Percentiles rank a stretch among this genome's conserved stretches.
phyloP scores from a whole-genome alignment of 64 coral and sea anemone genomes.

The Dendrophyllia cribrosa region DNA sequence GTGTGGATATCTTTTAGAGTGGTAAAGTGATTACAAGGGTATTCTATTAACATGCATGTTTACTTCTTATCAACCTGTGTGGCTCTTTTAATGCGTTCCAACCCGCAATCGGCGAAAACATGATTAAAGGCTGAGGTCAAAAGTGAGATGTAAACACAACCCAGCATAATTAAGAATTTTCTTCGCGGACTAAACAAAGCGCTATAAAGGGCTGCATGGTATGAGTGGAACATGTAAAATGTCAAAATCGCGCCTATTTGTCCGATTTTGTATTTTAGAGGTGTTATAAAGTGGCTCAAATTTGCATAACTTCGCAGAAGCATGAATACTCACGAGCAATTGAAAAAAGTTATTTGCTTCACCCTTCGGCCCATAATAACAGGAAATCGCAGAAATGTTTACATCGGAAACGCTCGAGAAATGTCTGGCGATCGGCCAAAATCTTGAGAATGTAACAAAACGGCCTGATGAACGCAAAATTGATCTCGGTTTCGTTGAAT shows the following conservation, averaged over 20 bases:
- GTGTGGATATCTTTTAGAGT: background rate
- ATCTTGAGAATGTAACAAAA: background rate
- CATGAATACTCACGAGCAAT: background rate
- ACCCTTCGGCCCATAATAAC: conserved; percentile 20
- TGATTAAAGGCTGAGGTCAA: conserved; percentile 22
- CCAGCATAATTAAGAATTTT: background rate
- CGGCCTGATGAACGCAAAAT: background rate
- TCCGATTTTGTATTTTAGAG: background rate
- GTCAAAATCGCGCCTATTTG: conserved; percentile 24
- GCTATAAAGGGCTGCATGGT: background rate
- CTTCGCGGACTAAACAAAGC: background rate
- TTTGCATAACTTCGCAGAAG: conserved; percentile 21
- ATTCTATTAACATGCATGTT: background rate
- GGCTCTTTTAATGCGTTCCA: background rate
- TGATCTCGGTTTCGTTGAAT: background rate
- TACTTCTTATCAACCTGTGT: conserved; percentile 15
- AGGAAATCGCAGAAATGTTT: conserved; percentile 52
- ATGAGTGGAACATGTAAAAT: conserved; percentile 17
- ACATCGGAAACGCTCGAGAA: conserved; percentile 27
- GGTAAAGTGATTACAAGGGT: conserved; percentile 15
- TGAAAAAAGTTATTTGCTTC: background rate
- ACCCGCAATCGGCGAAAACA: background rate
- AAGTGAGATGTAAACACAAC: background rate
- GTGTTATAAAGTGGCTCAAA: conserved; percentile 10
- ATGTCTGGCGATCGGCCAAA: conserved; percentile 24